Evolutionary conservation across 53 echinoderm and acorn worm species (phyloP).

Genomic region (Apostichopus leukothele): DNA sequence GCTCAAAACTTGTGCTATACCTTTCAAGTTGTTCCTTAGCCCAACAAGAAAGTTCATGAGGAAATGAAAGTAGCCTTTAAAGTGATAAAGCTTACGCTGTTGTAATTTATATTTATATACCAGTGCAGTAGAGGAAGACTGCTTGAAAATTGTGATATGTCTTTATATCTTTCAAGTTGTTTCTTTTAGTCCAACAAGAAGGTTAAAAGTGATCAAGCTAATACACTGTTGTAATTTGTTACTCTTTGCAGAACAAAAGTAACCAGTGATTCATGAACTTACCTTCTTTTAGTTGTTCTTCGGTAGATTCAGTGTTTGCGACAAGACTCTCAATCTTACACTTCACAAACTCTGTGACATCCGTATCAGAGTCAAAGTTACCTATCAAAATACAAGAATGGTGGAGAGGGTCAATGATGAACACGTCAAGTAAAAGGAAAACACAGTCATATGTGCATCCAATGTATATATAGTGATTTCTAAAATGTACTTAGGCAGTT

Average conservation of each 20-base stretch:
- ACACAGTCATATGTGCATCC: background rate
- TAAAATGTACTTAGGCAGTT: too few relatives aligned
- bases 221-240: too few relatives aligned
- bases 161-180: background rate
- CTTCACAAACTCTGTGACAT: slow-evolving; percentile 96
- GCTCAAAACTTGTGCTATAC: too few relatives aligned
- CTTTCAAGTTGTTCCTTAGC: too few relatives aligned
- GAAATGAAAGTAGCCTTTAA: too few relatives aligned
- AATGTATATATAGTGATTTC: background rate
- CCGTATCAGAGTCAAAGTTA: slow-evolving; percentile 87
- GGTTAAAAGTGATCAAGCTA: too few relatives aligned
- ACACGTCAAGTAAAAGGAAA: background rate
- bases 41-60: too few relatives aligned
- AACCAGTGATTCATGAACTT: background rate
- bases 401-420: background rate
- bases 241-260: background rate
- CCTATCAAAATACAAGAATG: background rate
- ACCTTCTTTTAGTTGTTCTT: slow-evolving; percentile 83
- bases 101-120: too few relatives aligned
- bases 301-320: slow-evolving; percentile 72
- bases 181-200: background rate
- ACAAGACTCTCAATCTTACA: slow-evolving; percentile 97
- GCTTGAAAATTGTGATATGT: too few relatives aligned
- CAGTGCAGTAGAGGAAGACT: too few relatives aligned
- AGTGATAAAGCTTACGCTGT: too few relatives aligned